Base-by-base conservation (phyloP, 2,113 vertebrate species). In the Bungarus multicinctus region DNA sequence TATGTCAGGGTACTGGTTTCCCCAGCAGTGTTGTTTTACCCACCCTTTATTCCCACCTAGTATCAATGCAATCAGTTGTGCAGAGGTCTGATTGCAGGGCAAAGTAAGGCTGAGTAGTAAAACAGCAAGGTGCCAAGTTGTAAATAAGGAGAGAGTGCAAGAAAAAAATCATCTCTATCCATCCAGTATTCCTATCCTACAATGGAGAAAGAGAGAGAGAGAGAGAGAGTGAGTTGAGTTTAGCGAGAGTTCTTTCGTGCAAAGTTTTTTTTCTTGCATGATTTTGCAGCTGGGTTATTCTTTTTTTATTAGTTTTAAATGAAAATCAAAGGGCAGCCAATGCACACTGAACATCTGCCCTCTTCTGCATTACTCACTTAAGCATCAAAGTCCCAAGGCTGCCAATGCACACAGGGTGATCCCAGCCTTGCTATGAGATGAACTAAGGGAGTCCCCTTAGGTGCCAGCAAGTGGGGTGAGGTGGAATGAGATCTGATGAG, bases 251-350 rank as follows among this genome's bases (percentile, higher is more conserved):
- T 23, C 20, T 85, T 52, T n/a, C 23, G 7, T 85, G 27, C 39
- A 25, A 30, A 58, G 23, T 20, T 9, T 89, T 92, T 90, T 93
- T 93, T 86, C 74, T 86, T 93, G 57, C 92, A 43, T 47, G 85
- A 11, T 39, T 86, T 86, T 86, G 74, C 88, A 90, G 74, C 92
- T 93, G 88, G 74, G 69, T 64, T 60, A 34, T 89, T 93, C 89
- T 85, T 8, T 89, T 50, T 85, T 89, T 89, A 85, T 85, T 85
- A 90, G 60, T 93, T 93, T 90, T 90, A 93, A 93, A 93, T 45
- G 85, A 93, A 93, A 90, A n/a, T 55, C 74, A 90, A 85, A 55
- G 60, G 85, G 92, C 74, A 89, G 74, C 88, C 88, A 90, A n/a
- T 47, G 30, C 81, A 60, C 58, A 22, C 54, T 90, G 88, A 93